Evolutionary conservation across 2,113 vertebrate genomes (phyloP).

Genomic region (Bombycilla garrulus): DNA sequence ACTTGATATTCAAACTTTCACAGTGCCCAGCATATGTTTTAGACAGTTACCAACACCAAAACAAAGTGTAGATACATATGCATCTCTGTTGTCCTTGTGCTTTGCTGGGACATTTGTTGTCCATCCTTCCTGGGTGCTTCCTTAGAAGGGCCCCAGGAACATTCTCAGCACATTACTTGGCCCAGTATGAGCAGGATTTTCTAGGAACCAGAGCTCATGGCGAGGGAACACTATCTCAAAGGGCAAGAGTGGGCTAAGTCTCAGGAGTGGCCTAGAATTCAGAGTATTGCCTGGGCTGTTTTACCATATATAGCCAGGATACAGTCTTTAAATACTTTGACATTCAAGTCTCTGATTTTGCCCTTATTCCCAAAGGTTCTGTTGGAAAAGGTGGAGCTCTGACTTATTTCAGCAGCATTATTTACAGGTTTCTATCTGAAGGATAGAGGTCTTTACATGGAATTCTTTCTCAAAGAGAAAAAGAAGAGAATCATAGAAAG

Average conservation of each 20-base stretch:
- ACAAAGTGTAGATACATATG: neutral
- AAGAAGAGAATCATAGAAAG: neutral
- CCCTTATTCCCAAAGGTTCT: neutral
- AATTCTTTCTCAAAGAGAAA: neutral
- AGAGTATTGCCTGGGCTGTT: neutral
- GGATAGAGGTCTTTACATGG: neutral
- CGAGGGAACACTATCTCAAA: neutral
- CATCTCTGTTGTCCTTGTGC: neutral
- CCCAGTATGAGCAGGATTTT: neutral
- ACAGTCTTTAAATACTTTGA: neutral
- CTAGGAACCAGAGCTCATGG: neutral
- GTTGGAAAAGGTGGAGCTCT: neutral
- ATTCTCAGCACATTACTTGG: neutral
- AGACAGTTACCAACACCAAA: neutral
- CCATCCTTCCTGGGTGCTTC: neutral
- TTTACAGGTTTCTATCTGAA: neutral
- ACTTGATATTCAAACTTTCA: neutral
- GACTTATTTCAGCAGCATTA: neutral
- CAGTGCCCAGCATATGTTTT: neutral
- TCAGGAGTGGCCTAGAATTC: neutral
- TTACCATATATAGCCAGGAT: slow-evolving; percentile 50
- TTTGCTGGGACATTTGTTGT: neutral
- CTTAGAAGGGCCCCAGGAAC: neutral
- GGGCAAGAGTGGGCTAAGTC: neutral
- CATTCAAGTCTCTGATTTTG: neutral